Evolutionary conservation across 2,888 invertebrate genomes (phyloP).

Genomic region (Diarsia mendica): DNA sequence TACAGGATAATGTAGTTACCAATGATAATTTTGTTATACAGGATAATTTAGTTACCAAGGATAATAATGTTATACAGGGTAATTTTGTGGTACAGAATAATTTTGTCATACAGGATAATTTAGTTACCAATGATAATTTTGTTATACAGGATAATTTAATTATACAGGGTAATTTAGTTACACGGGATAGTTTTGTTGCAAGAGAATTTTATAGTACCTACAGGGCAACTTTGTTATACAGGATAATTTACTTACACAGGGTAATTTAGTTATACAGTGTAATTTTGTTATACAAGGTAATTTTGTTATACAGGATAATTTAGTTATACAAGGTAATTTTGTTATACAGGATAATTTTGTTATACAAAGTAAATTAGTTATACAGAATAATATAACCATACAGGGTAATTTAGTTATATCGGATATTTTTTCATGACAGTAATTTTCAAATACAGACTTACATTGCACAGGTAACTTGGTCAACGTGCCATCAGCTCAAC

Average conservation of each 20-base stretch:
- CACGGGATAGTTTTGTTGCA: not conserved
- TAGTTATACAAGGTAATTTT: not conserved
- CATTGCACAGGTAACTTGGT: slow-evolving; percentile 1
- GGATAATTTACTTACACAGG: not conserved
- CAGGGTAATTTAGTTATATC: not conserved
- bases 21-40: not conserved
- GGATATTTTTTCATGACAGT: not conserved
- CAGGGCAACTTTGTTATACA: not conserved
- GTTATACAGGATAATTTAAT: not conserved
- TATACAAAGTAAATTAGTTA: not conserved
- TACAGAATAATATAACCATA: too few species aligned
- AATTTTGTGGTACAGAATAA: not conserved
- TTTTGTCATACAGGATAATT: not conserved
- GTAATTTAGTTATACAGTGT: not conserved
- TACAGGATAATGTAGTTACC: not conserved
- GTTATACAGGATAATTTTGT: not conserved
- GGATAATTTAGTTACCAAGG: too few species aligned
- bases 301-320: not conserved
- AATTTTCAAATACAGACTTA: not conserved
- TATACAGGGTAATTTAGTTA: not conserved
- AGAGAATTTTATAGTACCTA: not conserved
- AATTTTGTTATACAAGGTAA: not conserved
- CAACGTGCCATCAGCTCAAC: slow-evolving; percentile 8
- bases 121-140: not conserved
- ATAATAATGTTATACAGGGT: not conserved